Base-by-base conservation (phyloP, 1,140 invertebrate genomes). In the Lasioglossum albipes region DNA sequence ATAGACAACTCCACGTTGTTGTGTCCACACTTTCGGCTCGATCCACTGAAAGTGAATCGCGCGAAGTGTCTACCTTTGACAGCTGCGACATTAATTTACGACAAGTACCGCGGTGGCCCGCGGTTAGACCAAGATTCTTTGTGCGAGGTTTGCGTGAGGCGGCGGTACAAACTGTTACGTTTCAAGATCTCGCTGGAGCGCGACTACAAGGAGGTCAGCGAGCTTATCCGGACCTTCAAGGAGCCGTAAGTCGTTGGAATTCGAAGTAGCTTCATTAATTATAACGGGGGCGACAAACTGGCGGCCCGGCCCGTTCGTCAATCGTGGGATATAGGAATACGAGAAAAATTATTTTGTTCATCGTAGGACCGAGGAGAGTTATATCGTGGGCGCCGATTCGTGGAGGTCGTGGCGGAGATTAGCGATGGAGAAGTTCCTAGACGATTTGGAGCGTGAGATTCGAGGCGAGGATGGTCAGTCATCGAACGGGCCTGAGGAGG, bases 111-210 rank as follows among this genome's bases (percentile, higher is more conserved):
- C 7, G 93, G 94, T 45, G 91, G 92, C 0, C 91, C 93, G 16
- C 90, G 93, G 54, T 87, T 95, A 52, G 92, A 93, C 72, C 79
- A 91, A 65, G 89, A 90, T 72, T 92, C 90, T 61, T 76, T 95
- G 5, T 95, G 94, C 75, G 84, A 90, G 75, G 75, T 90, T 82
- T 95, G 95, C 88, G 94, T 95, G 0, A 90, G 91, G 71, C 88
- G 92, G 49, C 90, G 93, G 41, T 95, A 94, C 85, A 93, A 92
- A 75, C 85, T 84, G 62, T 79, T 92, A 20, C 89, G 89, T 18
- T 93, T 93, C 42, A 93, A 93, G 82, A 83, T 88, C 9, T 82
- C 87, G 20, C 75, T 93, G 0, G 92, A 93, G 79, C 89, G 89
- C 7, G 92, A 93, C 84, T 70, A 90, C 22, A 93, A 93, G 71